Evolutionary conservation across 2,888 invertebrate genomes (phyloP).

Genomic region (Drosophila demipolita): DNA sequence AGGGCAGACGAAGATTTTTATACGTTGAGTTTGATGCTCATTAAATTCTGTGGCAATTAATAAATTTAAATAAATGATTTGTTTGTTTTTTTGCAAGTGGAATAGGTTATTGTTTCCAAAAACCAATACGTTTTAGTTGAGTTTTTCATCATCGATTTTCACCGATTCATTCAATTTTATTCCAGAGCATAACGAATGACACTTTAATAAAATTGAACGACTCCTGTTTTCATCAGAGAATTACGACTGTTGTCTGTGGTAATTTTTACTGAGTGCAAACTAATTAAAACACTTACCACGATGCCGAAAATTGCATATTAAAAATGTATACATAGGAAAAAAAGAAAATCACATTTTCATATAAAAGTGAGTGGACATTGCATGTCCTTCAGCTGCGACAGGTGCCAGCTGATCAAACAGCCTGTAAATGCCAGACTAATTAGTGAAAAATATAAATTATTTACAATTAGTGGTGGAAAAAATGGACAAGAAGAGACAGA

Average conservation of each 20-base stretch:
- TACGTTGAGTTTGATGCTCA: too few relatives aligned
- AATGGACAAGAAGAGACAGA: background rate
- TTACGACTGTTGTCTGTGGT: conserved; percentile 17
- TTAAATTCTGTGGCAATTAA: background rate
- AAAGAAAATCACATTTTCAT: conserved; percentile 26
- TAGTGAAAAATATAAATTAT: conserved; percentile 25
- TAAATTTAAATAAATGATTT: background rate
- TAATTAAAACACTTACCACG: conserved; percentile 39
- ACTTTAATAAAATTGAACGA: conserved; percentile 6
- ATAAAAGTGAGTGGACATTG: conserved; percentile 13
- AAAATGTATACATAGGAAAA: conserved; percentile 12
- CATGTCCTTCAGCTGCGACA: background rate
- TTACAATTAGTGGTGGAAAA: conserved; percentile 27
- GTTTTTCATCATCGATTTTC: background rate
- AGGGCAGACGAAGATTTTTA: too few relatives aligned
- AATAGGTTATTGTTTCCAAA: background rate
- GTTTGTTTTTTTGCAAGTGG: background rate
- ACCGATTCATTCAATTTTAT: background rate
- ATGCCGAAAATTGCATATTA: conserved; percentile 35
- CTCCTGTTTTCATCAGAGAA: conserved; percentile 1
- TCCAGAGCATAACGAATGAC: conserved; percentile 4
- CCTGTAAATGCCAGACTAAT: conserved; percentile 40
- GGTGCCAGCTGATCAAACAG: conserved; percentile 35
- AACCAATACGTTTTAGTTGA: background rate
- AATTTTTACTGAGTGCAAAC: conserved; percentile 29